Base-by-base conservation (phyloP, 2,797 vertebrate genomes). In the Cuculus canorus region DNA sequence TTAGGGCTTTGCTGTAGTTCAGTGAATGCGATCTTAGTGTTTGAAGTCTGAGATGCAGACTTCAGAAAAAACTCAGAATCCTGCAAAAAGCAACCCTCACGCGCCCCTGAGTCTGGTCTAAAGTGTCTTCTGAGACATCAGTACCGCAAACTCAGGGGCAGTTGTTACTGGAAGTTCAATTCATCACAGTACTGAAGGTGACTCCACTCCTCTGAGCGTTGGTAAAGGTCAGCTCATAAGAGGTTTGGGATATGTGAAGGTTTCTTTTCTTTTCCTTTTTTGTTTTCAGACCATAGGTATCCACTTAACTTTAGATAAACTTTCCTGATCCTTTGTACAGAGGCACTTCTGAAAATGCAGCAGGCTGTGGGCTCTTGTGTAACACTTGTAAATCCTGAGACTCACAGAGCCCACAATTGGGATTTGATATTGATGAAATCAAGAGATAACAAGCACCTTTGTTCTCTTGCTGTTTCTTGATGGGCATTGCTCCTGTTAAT, bases 61-160 rank as follows among this genome's bases (percentile, higher is more conserved):
- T 88, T 90, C 37, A 88, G 92, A 73, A 88, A 63, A 92, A 53
- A 28, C 27, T 73, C 64, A 86, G 88, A 93, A 65, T 22, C 5
- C 7, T 13, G 9, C 13, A 56, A 66, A 90, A 87, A 86, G 3
- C 47, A 76, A 6, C 10, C 17, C 69, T 80, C 52, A 77, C 15
- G 82, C 50, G 27, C 0, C 0, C 30, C 27, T 13, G 23, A 27
- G n/a, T 63, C 30, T 81, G 25, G 12, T 83, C 69, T 68, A 2
- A 2, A 78, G 59, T 50, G 70, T 41, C 69, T 83, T 50, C 66
- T 68, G 70, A 81, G 91, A 33, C 71, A 69, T 79, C 47, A 19
- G 27, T 59, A 37, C 57, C 86, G 5, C 41, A 60, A 48, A 35
- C 71, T 75, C 21, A n/a, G 45, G 35, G 27, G 35, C 43, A 71